These are phyloP conservation scores for Limosa lapponica DNA, from an alignment of 2,797 vertebrate species.

Conservation along the genomic window DNA sequence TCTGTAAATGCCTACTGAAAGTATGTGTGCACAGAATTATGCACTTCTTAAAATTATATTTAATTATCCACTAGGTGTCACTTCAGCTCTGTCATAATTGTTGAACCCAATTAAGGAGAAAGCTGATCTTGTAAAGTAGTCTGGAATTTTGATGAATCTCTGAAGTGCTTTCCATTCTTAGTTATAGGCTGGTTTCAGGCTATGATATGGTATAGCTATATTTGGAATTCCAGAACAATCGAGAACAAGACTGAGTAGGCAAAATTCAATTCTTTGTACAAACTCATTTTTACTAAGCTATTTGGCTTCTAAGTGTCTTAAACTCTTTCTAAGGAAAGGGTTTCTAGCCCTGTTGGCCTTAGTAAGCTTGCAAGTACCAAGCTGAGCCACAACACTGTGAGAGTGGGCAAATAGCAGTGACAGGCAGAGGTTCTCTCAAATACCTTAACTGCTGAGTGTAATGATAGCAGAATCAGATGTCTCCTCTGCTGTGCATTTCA, in stretches of 20 bases:
- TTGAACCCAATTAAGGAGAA: background rate
- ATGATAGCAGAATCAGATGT: background rate
- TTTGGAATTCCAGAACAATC: background rate
- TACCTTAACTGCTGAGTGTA: background rate
- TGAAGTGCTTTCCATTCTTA: background rate
- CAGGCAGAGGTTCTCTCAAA: background rate
- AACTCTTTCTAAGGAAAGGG: background rate
- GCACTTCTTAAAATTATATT: background rate
- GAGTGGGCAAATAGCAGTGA: background rate
- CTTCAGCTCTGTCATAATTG: background rate
- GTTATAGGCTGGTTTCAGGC: background rate
- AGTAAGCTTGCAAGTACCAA: background rate
- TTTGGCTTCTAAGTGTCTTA: background rate
- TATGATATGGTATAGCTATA: background rate
- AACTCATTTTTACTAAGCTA: background rate
- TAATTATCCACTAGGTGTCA: conserved; percentile 44
- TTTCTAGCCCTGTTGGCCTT: background rate
- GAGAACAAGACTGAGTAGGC: background rate
- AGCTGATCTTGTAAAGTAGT: background rate
- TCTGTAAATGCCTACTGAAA: background rate
- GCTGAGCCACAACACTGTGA: background rate
- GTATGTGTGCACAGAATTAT: background rate
- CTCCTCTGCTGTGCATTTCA: background rate
- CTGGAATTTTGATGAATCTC: background rate
- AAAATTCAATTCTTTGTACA: background rate